A percentile compares a stretch with the other conserved stretches of the same genome.
These are phyloP conservation scores for Formica exsecta DNA, from an alignment of 1,140 invertebrate genomes.

Conservation along the genomic window DNA sequence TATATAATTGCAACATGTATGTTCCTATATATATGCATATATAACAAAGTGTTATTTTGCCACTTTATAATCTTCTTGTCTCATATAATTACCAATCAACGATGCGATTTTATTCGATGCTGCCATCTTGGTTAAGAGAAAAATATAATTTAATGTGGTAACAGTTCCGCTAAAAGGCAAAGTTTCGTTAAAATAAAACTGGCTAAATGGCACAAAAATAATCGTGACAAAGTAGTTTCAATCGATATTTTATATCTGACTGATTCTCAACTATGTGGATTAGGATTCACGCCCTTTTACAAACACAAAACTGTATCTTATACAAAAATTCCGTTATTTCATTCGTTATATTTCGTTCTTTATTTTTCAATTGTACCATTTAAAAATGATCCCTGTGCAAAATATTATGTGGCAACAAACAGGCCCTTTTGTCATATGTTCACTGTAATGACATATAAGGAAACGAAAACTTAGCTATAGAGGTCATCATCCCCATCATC, in stretches of 20 bases:
- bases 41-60: constrained; percentile 35
- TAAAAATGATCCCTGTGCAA: constrained; percentile 79
- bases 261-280: constrained; percentile 45
- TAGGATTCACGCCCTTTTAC: constrained; percentile 3
- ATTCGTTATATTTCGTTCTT: constrained; percentile 74
- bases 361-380: constrained; percentile 71
- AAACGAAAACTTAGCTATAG: constrained; percentile 92
- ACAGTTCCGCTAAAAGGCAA: background rate
- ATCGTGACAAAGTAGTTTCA: constrained; percentile 20
- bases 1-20: background rate
- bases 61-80: constrained; percentile 34
- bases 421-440: constrained; percentile 84
- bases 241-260: constrained; percentile 50
- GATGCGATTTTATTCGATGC: constrained; percentile 9
- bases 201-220: constrained; percentile 5
- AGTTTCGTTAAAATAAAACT: background rate
- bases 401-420: constrained; percentile 78
- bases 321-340: constrained; percentile 76
- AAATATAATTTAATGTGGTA: background rate
- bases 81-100: constrained; percentile 16
- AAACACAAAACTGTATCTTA: constrained; percentile 54
- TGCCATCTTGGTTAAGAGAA: background rate
- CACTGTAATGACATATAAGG: constrained; percentile 81
- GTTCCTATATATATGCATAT: background rate
- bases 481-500: constrained; percentile 97